Percentiles rank a stretch among this genome's conserved stretches.
Evolutionary conservation across 2,113 vertebrate species (phyloP).

Genomic region (Amazona guildingii): DNA sequence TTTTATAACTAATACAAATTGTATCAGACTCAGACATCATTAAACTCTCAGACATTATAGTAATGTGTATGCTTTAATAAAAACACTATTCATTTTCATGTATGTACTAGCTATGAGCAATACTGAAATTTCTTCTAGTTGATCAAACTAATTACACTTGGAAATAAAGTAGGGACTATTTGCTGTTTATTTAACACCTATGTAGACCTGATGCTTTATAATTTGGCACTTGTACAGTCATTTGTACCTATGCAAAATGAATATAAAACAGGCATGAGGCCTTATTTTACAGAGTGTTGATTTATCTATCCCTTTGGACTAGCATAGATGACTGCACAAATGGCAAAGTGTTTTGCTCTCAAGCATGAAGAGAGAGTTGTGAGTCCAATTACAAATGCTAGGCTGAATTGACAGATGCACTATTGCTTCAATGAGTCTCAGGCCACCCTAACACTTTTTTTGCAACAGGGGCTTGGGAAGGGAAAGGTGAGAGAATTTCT

Average conservation of each 20-base stretch:
- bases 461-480: not conserved
- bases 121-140: not conserved
- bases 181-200: constrained; percentile 16
- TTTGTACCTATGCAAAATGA: constrained; percentile 5
- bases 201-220: not conserved
- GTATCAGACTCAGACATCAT: not conserved
- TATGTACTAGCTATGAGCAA: not conserved
- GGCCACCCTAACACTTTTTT: not conserved
- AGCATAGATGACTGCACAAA: not conserved
- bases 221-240: not conserved
- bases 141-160: not conserved
- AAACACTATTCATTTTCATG: not conserved
- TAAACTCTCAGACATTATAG: not conserved
- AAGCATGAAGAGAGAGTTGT: not conserved
- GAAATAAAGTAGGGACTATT: not conserved
- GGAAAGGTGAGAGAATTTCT: not conserved
- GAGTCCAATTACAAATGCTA: not conserved
- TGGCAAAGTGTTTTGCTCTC: not conserved
- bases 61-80: not conserved
- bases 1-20: not conserved
- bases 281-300: not conserved
- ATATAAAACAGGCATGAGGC: not conserved
- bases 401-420: not conserved
- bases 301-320: not conserved
- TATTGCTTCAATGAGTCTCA: not conserved